phyloP scores from a whole-genome alignment of 2,113 vertebrate species.

The Odontesthes bonariensis region DNA sequence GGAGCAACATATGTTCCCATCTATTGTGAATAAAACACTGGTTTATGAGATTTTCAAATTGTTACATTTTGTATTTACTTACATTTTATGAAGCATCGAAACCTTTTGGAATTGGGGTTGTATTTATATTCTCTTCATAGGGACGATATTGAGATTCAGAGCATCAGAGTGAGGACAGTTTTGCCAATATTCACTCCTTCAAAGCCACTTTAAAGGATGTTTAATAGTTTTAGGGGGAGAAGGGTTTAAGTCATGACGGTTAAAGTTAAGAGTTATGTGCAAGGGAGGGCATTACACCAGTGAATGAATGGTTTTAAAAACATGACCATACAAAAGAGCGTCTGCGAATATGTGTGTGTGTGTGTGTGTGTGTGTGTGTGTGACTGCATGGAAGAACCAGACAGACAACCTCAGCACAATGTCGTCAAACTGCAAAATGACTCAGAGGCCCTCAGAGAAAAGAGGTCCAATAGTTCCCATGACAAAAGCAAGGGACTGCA shows the following conservation, averaged over 20 bases:
- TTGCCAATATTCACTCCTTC: no score
- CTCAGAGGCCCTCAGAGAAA: constrained; percentile 25
- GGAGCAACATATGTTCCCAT: no score
- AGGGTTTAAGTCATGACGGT: neutral
- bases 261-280: neutral
- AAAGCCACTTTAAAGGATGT: no score
- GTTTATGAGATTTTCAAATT: no score
- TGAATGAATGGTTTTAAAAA: neutral
- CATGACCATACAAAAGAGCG: neutral
- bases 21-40: no score
- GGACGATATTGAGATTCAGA: no score
- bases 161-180: no score
- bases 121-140: no score
- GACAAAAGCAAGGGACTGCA: neutral
- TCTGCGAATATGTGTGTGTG: neutral
- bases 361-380: neutral
- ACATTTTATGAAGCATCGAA: no score
- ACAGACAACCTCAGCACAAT: constrained; percentile 39
- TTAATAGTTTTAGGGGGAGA: no score
- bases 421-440: constrained; percentile 11
- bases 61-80: no score
- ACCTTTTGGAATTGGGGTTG: no score
- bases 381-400: constrained; percentile 47
- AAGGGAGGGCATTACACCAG: neutral
- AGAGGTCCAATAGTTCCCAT: constrained; percentile 5